Evolutionary conservation across 1,140 invertebrate genomes (phyloP).

Genomic region (Drosophila auraria): DNA sequence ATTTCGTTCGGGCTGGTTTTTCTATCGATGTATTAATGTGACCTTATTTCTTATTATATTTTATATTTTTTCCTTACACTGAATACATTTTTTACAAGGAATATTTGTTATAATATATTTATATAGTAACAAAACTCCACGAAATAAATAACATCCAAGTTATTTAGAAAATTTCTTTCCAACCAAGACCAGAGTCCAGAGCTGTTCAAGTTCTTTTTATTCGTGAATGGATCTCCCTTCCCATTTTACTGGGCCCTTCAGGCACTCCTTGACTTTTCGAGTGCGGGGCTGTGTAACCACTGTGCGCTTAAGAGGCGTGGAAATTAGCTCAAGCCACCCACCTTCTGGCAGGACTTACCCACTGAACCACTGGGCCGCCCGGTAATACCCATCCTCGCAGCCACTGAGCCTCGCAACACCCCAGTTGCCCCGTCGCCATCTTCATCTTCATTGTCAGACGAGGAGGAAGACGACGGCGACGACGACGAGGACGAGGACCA

Average conservation of each 20-base stretch:
- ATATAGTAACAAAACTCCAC: too few relatives aligned
- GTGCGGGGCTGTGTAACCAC: conserved; percentile 45
- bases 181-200: neutral
- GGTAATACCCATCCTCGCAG: conserved; percentile 1
- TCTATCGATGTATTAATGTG: too few relatives aligned
- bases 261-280: conserved; percentile 49
- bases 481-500: neutral
- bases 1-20: too few relatives aligned
- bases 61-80: too few relatives aligned
- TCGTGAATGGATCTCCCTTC: neutral
- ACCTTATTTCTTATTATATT: too few relatives aligned
- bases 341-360: conserved; percentile 4
- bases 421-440: conserved; percentile 32
- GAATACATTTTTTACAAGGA: too few relatives aligned
- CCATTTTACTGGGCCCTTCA: conserved; percentile 7
- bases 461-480: neutral
- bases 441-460: conserved; percentile 54
- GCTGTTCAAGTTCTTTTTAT: neutral
- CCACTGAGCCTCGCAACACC: neutral
- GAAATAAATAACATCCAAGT: too few relatives aligned
- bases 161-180: too few relatives aligned
- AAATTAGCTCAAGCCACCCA: conserved; percentile 63
- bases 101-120: too few relatives aligned
- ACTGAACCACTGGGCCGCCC: neutral
- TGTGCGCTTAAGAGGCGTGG: conserved; percentile 77